phyloP scores from a whole-genome alignment of 2,888 invertebrate species.

The Phania funesta region DNA sequence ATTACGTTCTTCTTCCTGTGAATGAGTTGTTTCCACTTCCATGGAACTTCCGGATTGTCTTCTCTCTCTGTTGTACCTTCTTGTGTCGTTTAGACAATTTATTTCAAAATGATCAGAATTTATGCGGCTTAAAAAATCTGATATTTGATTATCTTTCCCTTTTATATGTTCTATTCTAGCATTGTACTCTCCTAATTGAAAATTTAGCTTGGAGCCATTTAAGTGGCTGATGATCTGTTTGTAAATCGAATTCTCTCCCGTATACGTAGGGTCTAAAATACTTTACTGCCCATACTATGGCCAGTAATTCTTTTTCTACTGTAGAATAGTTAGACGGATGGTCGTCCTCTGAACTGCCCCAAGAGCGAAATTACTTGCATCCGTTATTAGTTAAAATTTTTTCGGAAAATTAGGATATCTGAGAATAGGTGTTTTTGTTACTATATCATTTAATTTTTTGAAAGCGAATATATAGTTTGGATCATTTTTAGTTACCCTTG shows the following conservation, averaged over 20 bases:
- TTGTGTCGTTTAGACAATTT: constrained; percentile 3
- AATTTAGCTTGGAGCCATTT: constrained; percentile 51
- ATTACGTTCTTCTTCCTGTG: too few relatives aligned
- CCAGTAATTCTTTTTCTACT: too few relatives aligned
- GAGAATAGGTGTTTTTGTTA: neutral
- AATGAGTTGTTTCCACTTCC: constrained; percentile 16
- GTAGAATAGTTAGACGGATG: too few relatives aligned
- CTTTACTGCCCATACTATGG: constrained; percentile 56
- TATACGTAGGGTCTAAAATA: constrained; percentile 65
- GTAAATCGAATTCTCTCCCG: constrained; percentile 53
- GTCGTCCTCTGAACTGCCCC: too few relatives aligned
- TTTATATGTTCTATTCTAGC: too few relatives aligned
- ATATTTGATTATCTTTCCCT: too few relatives aligned
- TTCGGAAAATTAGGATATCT: neutral
- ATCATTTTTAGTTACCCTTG: constrained; percentile 18
- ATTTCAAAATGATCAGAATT: constrained; percentile 17
- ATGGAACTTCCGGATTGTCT: neutral
- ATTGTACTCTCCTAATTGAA: too few relatives aligned
- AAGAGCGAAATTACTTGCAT: neutral
- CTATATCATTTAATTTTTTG: constrained; percentile 55
- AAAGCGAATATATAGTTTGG: constrained; percentile 47
- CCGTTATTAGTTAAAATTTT: too few relatives aligned
- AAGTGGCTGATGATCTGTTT: constrained; percentile 63
- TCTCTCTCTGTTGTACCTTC: neutral
- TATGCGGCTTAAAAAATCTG: constrained; percentile 14